Base-by-base conservation (phyloP, 2,113 vertebrate genomes). In the Manacus vitellinus region DNA sequence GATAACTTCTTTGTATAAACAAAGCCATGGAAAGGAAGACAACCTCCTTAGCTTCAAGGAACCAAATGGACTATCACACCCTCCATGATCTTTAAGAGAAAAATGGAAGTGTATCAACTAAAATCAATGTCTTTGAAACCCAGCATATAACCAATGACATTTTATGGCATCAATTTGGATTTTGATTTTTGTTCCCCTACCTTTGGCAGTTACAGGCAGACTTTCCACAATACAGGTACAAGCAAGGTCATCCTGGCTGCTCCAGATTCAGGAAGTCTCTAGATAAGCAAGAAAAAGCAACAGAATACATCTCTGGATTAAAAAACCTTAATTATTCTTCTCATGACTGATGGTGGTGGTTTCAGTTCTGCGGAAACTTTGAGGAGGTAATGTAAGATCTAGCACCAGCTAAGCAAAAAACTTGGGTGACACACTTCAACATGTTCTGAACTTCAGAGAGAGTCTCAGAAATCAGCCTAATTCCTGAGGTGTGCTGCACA, bases 21-120 rank as follows among this genome's bases (percentile, higher is more conserved):
- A 54, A 92, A 86, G 18, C 8, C 28, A 23, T 13, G 9, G 12
- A 49, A 88, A 73, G 15, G 16, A 63, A 27, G 3, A 54, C 22
- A 94, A 58, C 2, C 3, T 21, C 20, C 8, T 21, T 62, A 41
- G 7, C 4, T 63, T 72, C 16, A 33, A 59, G 27, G 47, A 85
- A 59, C 12, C 8, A 33, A 46, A 30, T 2, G 1, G 14, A 23
- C 9, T 47, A 47, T 14, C 59, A 61, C 3, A 61, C 8, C 5
- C 17, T n/a, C 28, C 3, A 10, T n/a, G 9, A 54, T 20, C 35
- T 79, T 63, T 31, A 28, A 49, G 9, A 58, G 20, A 54, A 86
- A 68, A 80, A 25, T 3, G 7, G 2, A 72, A 39, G 4, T 4
- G 3, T 14, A 41, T 4, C 19, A 39, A 41, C 0, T 4, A n/a